Base-by-base conservation (phyloP, 2,888 invertebrate genomes). In the Oxyscelio sp. region DNA sequence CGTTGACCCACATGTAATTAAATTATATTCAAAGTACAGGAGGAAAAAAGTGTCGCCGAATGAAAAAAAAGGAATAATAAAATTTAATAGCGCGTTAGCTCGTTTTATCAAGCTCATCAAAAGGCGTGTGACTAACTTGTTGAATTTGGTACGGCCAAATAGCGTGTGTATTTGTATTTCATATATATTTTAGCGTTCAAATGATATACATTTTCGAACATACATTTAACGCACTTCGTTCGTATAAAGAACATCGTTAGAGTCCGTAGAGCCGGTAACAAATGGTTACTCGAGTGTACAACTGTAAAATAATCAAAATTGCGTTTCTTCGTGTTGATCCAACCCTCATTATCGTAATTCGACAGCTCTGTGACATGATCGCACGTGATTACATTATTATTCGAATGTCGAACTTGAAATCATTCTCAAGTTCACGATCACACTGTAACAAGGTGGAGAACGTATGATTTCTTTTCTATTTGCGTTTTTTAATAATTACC, bases 81-180 rank as follows among this genome's bases (percentile, higher is more conserved):
- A 79, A 52, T 70, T 81, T 56, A 70, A 77, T 82, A 77, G 82
- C 50, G 70, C 63, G 52, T 77, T 82, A 77, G 71, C 77, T 82
- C 70, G 38, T 82, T 77, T 82, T 75, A 82, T 75, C 75, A 82
- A 75, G 82, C 82, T 82, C 82, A 82, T 77, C 82, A 82, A 77
- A 82, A 82, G 82, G 82, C 82, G 77, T 82, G 82, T 82, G 83
- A 83, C 83, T 83, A 83, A 83, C 77, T 83, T 77, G 71, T 83
- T 71, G 71, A 82, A 82, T 82, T 82, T 82, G 82, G 82, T 82
- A 82, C 63, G 65, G 75, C 77, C 77, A 82, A 82, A 82, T 82
- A 71, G 58, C 65, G 82, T 77, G 71, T 82, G 75, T 63, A 82
- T 43, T 82, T 56, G 68, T 81, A 81, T 65, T 75, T 75, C 75